Percentiles rank a stretch among this genome's conserved stretches.
Evolutionary conservation across 2,888 invertebrate species (phyloP).

Genomic region (Bellardia pandia): DNA sequence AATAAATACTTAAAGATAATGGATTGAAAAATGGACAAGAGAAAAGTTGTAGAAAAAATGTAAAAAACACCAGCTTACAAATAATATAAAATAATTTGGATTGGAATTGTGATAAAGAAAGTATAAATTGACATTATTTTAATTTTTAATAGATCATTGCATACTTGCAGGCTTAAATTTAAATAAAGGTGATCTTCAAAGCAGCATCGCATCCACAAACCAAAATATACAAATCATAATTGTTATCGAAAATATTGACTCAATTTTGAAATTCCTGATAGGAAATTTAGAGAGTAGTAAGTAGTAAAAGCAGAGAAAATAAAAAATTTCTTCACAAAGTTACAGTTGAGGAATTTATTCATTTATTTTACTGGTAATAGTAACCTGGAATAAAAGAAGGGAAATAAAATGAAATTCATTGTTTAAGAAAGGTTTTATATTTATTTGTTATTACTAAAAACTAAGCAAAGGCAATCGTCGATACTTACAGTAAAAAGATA

Average conservation of each 20-base stretch:
- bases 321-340: slow-evolving; percentile 10
- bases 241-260: slow-evolving; percentile 29
- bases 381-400: slow-evolving; percentile 56
- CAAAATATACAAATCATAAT: slow-evolving; percentile 18
- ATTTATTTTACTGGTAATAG: slow-evolving; percentile 58
- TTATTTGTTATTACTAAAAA: background rate
- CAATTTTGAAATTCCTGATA: slow-evolving; percentile 24
- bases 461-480: background rate
- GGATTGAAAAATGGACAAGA: background rate
- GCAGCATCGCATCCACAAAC: slow-evolving; percentile 48
- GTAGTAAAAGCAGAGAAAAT: background rate
- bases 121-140: background rate
- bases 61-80: slow-evolving; percentile 43
- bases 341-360: slow-evolving; percentile 17
- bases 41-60: slow-evolving; percentile 8
- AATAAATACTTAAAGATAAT: slow-evolving; percentile 44
- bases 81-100: slow-evolving; percentile 27
- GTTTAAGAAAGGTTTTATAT: background rate
- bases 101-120: background rate
- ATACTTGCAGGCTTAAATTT: slow-evolving; percentile 74
- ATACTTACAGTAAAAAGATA: background rate
- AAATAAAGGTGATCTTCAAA: background rate
- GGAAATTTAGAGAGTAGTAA: slow-evolving; percentile 22
- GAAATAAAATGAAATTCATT: background rate
- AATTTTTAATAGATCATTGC: slow-evolving; percentile 30